These are phyloP conservation scores for Semnornis frantzii DNA, from an alignment of 2,113 vertebrate genomes.

Conservation along the genomic window DNA sequence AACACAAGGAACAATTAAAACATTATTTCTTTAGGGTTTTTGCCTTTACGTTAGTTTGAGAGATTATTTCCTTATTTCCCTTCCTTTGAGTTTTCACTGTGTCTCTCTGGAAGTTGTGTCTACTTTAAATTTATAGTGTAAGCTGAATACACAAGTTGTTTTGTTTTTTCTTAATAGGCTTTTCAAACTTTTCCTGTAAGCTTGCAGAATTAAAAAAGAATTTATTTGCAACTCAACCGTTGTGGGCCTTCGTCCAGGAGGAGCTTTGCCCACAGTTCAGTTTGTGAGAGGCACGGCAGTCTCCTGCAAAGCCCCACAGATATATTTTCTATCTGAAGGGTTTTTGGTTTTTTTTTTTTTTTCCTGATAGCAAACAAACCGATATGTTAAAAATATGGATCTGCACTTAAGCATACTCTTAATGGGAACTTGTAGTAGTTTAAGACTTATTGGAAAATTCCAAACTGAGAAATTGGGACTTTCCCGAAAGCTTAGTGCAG, in stretches of 20 bases:
- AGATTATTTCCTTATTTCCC: neutral
- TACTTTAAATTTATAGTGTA: neutral
- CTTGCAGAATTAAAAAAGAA: neutral
- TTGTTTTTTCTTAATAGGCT: neutral
- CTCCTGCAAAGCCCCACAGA: neutral
- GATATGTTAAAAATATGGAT: neutral
- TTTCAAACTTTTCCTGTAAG: neutral
- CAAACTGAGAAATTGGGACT: no score
- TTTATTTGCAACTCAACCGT: neutral
- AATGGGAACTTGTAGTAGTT: neutral
- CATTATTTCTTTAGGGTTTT: no score
- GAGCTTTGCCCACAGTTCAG: no score
- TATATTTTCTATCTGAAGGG: neutral
- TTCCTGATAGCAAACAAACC: neutral
- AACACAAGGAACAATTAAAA: neutral
- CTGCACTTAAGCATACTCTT: neutral
- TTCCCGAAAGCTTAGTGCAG: no score
- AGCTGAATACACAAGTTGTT: neutral
- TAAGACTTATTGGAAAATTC: no score
- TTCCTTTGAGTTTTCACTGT: neutral
- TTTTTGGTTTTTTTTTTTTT: conserved; percentile 11
- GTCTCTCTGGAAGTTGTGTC: neutral
- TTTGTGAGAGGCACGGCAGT: neutral
- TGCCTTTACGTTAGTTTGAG: neutral
- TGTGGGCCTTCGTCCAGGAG: neutral